Percentiles rank a stretch among this genome's conserved stretches.
Conservation (phyloP, 1,140 invertebrate genomes). For the Calliopsis andreniformis region DNA sequence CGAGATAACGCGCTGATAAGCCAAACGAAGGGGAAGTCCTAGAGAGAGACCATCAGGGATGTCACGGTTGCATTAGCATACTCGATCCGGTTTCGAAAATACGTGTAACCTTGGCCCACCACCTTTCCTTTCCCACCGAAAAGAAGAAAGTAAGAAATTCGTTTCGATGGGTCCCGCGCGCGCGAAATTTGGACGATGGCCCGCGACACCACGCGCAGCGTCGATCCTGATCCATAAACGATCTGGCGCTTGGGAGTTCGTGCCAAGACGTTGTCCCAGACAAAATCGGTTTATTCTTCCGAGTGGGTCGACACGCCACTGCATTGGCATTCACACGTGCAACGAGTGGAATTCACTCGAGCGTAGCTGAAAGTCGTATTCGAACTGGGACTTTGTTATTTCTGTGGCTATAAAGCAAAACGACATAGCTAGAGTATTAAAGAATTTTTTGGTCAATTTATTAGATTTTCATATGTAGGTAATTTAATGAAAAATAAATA, state of each 20-base stretch:
- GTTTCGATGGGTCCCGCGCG: no score
- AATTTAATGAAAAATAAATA: no score
- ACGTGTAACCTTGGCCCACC: slow-evolving; percentile 11
- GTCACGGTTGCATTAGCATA: slow-evolving; percentile 37
- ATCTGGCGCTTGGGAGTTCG: background rate
- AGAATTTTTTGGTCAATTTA: no score
- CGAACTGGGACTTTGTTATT: background rate
- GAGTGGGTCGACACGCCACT: background rate
- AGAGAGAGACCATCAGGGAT: background rate
- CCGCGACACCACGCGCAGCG: background rate
- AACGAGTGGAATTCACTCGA: background rate
- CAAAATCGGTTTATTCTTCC: slow-evolving; percentile 8
- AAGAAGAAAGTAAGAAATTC: background rate
- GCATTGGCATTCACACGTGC: slow-evolving; percentile 1
- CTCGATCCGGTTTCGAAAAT: slow-evolving; percentile 32
- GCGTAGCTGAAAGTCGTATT: background rate
- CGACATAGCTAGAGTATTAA: no score
- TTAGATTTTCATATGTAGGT: no score
- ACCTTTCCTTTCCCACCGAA: background rate
- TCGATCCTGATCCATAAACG: slow-evolving; percentile 1
- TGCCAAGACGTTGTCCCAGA: background rate
- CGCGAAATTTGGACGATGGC: background rate
- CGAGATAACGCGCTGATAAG: slow-evolving; percentile 7
- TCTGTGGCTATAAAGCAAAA: no score
- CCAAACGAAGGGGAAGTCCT: background rate